These are phyloP conservation scores for Epiblema foenella DNA, from an alignment of 2,888 invertebrate genomes.

Conservation along the genomic window DNA sequence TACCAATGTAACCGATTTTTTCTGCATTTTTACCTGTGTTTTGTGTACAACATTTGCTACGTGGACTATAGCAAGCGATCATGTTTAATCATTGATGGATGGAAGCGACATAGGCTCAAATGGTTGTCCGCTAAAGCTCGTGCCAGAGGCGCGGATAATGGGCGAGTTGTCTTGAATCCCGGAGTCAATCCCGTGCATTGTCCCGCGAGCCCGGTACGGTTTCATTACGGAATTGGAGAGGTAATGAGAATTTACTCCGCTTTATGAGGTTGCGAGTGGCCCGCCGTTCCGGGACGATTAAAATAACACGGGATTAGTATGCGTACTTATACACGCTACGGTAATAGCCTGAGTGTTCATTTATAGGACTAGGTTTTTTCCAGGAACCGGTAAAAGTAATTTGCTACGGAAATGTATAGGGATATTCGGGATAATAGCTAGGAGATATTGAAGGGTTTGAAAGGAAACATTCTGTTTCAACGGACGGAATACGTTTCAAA, in stretches of 20 bases:
- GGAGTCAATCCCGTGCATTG: constrained; percentile 77
- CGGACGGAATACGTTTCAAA: neutral
- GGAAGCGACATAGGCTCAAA: too few species aligned
- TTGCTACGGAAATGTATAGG: neutral
- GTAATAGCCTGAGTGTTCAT: neutral
- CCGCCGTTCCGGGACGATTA: constrained; percentile 19
- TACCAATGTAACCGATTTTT: too few species aligned
- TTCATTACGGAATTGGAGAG: constrained; percentile 39
- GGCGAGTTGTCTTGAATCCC: constrained; percentile 76
- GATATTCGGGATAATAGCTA: neutral
- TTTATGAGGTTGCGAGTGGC: constrained; percentile 20
- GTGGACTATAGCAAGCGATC: too few species aligned
- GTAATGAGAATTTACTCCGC: constrained; percentile 29
- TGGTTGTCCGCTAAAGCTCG: constrained; percentile 27
- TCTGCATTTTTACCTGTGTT: too few species aligned
- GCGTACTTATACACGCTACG: neutral
- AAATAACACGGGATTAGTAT: constrained; percentile 11
- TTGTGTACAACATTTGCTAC: too few species aligned
- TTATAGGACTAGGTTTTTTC: neutral
- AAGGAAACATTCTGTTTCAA: neutral
- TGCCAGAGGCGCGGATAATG: constrained; percentile 59
- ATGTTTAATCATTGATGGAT: too few species aligned
- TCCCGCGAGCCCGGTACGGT: constrained; percentile 52
- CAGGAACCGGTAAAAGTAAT: neutral
- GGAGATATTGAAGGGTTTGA: neutral